Conservation (phyloP, 2,113 vertebrate species). For the Noturus placidus region DNA sequence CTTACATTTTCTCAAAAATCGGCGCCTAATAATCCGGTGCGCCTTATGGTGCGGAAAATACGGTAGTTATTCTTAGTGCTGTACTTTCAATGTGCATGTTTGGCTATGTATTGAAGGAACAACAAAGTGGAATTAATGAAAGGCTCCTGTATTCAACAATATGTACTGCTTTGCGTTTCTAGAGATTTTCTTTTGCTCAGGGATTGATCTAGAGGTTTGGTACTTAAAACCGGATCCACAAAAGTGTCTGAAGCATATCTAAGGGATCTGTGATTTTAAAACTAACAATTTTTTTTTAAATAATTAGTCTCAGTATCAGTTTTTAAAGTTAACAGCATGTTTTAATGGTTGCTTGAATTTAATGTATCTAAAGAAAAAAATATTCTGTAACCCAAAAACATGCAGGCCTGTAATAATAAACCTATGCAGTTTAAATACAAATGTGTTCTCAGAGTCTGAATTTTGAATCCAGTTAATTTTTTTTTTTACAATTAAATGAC, state of each 20-base stretch:
- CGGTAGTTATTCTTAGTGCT: background rate
- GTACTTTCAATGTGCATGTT: conserved; percentile 7
- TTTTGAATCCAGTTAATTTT: background rate
- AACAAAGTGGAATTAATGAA: background rate
- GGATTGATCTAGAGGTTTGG: background rate
- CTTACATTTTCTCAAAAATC: too few species aligned
- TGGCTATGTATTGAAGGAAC: background rate
- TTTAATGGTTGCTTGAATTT: background rate
- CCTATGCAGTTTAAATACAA: background rate
- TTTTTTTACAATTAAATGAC: background rate
- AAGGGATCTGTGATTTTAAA: background rate
- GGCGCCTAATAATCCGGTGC: too few species aligned
- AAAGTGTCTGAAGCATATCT: background rate
- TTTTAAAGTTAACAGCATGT: background rate
- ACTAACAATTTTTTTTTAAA: background rate
- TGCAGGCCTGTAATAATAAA: background rate
- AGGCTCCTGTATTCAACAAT: background rate
- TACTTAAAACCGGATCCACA: background rate
- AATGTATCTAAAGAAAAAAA: background rate
- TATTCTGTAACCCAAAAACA: background rate
- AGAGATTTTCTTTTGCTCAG: background rate
- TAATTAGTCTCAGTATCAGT: background rate
- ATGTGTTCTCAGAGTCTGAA: background rate
- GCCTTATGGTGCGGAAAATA: too few species aligned
- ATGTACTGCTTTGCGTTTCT: background rate